Base-by-base conservation (phyloP, 2,113 vertebrate species). In the Xenopus borealis region DNA sequence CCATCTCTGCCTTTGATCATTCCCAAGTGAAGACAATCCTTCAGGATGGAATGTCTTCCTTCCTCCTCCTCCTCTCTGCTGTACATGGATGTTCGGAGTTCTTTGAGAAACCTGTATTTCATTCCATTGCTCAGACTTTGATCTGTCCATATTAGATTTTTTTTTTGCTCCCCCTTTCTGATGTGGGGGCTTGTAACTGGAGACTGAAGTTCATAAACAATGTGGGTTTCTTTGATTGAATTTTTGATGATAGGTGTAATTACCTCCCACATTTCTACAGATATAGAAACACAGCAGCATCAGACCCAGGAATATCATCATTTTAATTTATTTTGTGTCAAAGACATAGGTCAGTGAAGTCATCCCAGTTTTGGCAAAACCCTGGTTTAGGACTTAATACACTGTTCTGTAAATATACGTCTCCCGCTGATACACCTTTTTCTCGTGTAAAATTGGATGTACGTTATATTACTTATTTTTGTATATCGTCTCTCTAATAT, bases 21-120 rank as follows among this genome's bases (percentile, higher is more conserved):
- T 16, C 18, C 59, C 33, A 70, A 77, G 74, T 70, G 66, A 70
- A 77, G 74, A 77, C 74, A 77, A 77, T 77, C 74, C 66, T 70
- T 77, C 74, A 77, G 47, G 53, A 46, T 77, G 74, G 74, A 77
- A 77, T 77, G 74, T 69, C 67, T 57, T 53, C 66, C 46, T 57
- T 69, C 59, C 66, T 77, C 74, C 74, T 70, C 73, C 72, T 67
- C 47, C 47, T 50, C 47, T 12, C 33, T 40, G 33, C n/a, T 6
- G 2, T 58, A 13, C 23, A n/a, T 18, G 65, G 66, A 66, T 59
- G 33, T 68, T 63, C 53, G 19, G 58, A 59, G 46, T 63, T 53
- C 74, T 77, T 50, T 50, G 18, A 75, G 16, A 68, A 52, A 53
- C 58, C 58, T 55, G 66, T 17, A 64, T 70, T 77, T 77, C 74